Conservation (phyloP, 1,140 invertebrate genomes). For the Drosophila ambigua region DNA sequence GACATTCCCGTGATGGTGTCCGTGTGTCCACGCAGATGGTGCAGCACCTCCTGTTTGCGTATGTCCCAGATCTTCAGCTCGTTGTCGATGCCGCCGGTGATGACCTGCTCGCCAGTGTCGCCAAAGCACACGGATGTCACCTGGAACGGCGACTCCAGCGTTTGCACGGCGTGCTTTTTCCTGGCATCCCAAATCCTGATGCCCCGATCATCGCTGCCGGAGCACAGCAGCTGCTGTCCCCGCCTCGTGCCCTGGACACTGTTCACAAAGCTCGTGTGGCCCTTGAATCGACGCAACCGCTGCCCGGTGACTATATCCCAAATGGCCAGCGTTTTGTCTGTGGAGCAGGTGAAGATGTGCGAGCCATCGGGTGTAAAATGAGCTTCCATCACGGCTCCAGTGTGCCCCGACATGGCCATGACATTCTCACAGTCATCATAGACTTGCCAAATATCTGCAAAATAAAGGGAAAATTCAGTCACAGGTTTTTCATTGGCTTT, state of each 20-base stretch:
- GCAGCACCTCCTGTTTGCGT: slow-evolving; percentile 94
- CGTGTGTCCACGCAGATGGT: slow-evolving; percentile 93
- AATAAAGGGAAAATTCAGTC: neutral
- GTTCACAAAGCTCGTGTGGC: slow-evolving; percentile 95
- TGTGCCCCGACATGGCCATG: slow-evolving; percentile 95
- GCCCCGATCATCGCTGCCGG: slow-evolving; percentile 97
- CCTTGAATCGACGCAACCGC: slow-evolving; percentile 96
- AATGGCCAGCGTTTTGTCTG: slow-evolving; percentile 96
- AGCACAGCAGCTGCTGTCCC: slow-evolving; percentile 95
- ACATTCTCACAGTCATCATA: slow-evolving; percentile 99
- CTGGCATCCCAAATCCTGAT: slow-evolving; percentile 96
- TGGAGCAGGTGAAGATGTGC: slow-evolving; percentile 95
- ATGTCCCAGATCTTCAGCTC: slow-evolving; percentile 99
- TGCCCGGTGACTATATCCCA: slow-evolving; percentile 96
- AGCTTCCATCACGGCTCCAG: slow-evolving; percentile 97
- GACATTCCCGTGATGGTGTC: slow-evolving; percentile 97
- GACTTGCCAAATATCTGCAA: slow-evolving; percentile 97
- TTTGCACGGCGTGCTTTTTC: slow-evolving; percentile 90
- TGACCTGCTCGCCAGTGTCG: slow-evolving; percentile 96
- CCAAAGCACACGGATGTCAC: slow-evolving; percentile 97
- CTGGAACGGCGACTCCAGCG: slow-evolving; percentile 93
- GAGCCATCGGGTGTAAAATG: slow-evolving; percentile 97
- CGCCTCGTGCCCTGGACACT: slow-evolving; percentile 92
- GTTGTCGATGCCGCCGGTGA: slow-evolving; percentile 98
- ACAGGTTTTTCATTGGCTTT: neutral